Evolutionary conservation across 1,140 invertebrate genomes (phyloP).

Genomic region (Ceratosolen solmsi): DNA sequence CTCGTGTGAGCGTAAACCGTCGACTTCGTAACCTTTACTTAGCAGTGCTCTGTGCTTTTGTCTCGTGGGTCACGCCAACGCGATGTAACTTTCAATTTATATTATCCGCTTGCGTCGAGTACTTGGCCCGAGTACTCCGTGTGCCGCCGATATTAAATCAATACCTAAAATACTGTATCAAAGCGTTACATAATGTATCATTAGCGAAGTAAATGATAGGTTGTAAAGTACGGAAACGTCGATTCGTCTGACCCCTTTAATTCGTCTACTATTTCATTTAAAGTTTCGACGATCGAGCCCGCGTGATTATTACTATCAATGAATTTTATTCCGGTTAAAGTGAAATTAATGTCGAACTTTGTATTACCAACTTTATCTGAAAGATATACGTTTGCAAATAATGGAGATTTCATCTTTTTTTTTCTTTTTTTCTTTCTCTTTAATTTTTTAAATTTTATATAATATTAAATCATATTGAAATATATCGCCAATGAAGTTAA

Average conservation of each 20-base stretch:
- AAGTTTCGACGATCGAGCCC: too few relatives aligned
- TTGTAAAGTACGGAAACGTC: not conserved
- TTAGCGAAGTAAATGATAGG: not conserved
- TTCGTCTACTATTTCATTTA: too few relatives aligned
- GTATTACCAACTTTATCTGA: too few relatives aligned
- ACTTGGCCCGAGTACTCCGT: not conserved
- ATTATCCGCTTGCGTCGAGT: not conserved
- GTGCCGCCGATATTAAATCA: not conserved
- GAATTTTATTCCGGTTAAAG: too few relatives aligned
- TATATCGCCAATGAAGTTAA: too few relatives aligned
- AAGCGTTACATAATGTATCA: not conserved
- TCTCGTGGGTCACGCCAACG: not conserved
- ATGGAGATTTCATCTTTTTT: too few relatives aligned
- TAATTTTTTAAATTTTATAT: too few relatives aligned
- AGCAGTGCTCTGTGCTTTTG: not conserved
- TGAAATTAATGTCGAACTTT: too few relatives aligned
- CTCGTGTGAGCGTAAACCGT: not conserved
- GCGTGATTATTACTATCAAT: too few relatives aligned
- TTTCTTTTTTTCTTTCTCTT: too few relatives aligned
- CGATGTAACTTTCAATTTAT: conserved; percentile 13
- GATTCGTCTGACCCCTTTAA: not conserved
- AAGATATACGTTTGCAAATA: too few relatives aligned
- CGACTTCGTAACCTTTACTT: not conserved
- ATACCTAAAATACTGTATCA: not conserved
- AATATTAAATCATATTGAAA: too few relatives aligned